These are phyloP conservation scores for Glaucomys volans DNA, from an alignment of 2,113 vertebrate genomes.

Conservation along the genomic window DNA sequence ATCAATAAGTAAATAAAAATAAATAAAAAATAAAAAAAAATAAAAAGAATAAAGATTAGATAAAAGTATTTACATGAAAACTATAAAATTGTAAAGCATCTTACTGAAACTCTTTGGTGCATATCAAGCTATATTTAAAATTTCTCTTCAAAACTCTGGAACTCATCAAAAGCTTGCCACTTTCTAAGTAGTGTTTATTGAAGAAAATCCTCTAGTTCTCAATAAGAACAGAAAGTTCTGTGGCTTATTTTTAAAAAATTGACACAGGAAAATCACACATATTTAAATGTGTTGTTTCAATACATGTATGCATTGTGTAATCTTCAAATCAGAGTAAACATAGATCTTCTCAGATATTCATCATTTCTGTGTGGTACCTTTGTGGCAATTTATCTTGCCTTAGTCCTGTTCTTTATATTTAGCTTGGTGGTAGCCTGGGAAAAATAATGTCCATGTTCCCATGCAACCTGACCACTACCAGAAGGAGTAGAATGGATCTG, in stretches of 20 bases:
- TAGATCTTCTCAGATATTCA: too few species aligned
- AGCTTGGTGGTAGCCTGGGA: neutral
- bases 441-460: neutral
- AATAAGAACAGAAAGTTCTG: neutral
- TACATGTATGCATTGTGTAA: too few species aligned
- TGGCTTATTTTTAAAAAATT: too few species aligned
- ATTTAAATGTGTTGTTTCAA: too few species aligned
- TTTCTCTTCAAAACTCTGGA: neutral
- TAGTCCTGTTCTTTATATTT: neutral
- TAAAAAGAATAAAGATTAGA: too few species aligned
- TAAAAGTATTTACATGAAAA: neutral
- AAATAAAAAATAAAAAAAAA: too few species aligned
- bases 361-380: neutral
- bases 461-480: neutral
- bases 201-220: neutral
- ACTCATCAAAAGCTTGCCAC: neutral
- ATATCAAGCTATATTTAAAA: neutral
- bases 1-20: too few species aligned
- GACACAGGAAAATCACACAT: too few species aligned
- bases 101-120: neutral
- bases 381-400: neutral
- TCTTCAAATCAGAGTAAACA: too few species aligned
- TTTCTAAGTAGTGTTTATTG: neutral
- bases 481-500: neutral
- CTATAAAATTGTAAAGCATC: neutral